phyloP scores from a whole-genome alignment of 1,140 invertebrate species.

The Drosophila bifasciata region DNA sequence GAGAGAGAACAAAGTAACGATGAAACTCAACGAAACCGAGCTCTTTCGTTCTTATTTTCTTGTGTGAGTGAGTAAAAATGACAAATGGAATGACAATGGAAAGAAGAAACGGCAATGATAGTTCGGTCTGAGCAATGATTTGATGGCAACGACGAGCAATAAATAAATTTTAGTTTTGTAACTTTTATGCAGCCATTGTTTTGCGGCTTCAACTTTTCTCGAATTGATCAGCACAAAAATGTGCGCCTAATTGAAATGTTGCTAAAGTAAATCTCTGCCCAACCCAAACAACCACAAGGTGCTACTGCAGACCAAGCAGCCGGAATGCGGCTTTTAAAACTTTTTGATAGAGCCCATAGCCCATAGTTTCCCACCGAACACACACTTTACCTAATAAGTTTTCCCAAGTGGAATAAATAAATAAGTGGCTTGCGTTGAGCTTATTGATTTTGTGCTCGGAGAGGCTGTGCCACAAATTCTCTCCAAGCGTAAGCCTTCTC shows the following conservation, averaged over 20 bases:
- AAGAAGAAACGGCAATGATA: no score
- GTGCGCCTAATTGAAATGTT: constrained; percentile 67
- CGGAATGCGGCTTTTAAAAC: constrained; percentile 56
- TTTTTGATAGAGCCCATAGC: constrained; percentile 63
- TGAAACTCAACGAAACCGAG: no score
- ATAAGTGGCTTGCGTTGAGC: constrained; percentile 10
- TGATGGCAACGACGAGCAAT: constrained; percentile 46
- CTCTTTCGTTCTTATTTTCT: no score
- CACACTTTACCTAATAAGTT: constrained; percentile 67
- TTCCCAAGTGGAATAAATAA: constrained; percentile 44
- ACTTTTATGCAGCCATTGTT: constrained; percentile 24
- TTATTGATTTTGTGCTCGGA: constrained; percentile 4
- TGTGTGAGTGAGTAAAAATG: no score
- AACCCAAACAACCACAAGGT: constrained; percentile 24
- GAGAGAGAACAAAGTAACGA: no score
- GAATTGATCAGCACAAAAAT: constrained; percentile 71
- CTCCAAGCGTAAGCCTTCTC: no score
- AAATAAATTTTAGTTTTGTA: constrained; percentile 5
- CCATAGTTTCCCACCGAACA: constrained; percentile 28
- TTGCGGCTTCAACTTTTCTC: constrained; percentile 53
- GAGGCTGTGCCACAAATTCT: no score
- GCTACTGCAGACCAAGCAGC: constrained; percentile 12
- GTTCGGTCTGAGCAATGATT: constrained; percentile 2
- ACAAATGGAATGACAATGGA: no score
- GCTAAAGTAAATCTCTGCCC: constrained; percentile 45